Evolutionary conservation across 2,797 vertebrate genomes (phyloP).

Genomic region (Muraenolepis orangiensis): DNA sequence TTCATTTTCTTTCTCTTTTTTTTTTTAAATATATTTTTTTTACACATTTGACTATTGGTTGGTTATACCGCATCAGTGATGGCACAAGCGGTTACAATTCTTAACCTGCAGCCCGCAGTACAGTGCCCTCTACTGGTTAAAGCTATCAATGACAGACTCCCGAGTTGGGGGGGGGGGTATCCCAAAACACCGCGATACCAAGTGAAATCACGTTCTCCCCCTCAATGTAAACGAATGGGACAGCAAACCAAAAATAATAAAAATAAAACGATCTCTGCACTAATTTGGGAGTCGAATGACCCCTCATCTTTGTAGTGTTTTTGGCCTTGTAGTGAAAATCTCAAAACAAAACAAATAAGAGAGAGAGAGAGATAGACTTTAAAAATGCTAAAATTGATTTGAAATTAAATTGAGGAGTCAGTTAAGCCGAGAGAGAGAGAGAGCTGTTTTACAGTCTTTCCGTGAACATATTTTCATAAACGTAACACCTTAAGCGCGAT

Average conservation of each 20-base stretch:
- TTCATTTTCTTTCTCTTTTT: slow-evolving; percentile 33
- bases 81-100: slow-evolving; percentile 40
- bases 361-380: slow-evolving; percentile 28
- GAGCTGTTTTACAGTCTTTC: slow-evolving; percentile 33
- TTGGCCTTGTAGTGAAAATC: slow-evolving; percentile 42
- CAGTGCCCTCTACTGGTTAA: slow-evolving; percentile 54
- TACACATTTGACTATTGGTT: slow-evolving; percentile 31
- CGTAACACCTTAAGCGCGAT: slow-evolving; percentile 68
- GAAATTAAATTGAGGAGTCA: slow-evolving; percentile 51
- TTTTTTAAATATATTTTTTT: too few species aligned
- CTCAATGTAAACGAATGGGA: slow-evolving; percentile 56
- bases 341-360: slow-evolving; percentile 34
- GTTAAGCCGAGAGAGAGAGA: slow-evolving; percentile 34
- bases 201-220: slow-evolving; percentile 3
- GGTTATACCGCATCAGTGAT: slow-evolving; percentile 42
- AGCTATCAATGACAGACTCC: slow-evolving; percentile 39
- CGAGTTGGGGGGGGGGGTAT: neutral
- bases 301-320: slow-evolving; percentile 16
- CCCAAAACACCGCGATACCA: neutral
- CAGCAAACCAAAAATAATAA: neutral
- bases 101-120: slow-evolving; percentile 31
- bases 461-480: slow-evolving; percentile 45
- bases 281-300: slow-evolving; percentile 22
- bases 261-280: slow-evolving; percentile 20
- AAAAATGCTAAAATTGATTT: slow-evolving; percentile 18